Conservation (phyloP, 2,888 invertebrate species). For the Urechis unicinctus region DNA sequence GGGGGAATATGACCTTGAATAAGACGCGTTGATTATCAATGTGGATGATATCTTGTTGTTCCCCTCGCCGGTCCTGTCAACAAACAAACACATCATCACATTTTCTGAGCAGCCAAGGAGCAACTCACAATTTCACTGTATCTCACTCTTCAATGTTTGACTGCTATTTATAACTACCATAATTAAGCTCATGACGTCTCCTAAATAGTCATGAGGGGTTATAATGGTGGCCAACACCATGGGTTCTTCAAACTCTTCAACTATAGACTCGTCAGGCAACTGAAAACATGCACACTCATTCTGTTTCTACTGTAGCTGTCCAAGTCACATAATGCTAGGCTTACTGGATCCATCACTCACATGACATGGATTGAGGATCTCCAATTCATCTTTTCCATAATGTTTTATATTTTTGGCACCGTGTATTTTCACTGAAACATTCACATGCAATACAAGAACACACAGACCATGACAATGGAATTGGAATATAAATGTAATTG, state of each 20-base stretch:
- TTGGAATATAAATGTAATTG: too few species aligned
- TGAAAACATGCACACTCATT: slow-evolving; percentile 23
- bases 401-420: slow-evolving; percentile 60
- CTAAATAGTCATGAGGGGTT: slow-evolving; percentile 26
- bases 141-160: background rate
- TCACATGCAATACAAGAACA: background rate
- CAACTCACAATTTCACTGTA: background rate
- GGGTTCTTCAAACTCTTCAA: slow-evolving; percentile 6
- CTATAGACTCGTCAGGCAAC: slow-evolving; percentile 16
- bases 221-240: slow-evolving; percentile 9
- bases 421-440: slow-evolving; percentile 59
- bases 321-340: too few species aligned
- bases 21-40: slow-evolving; percentile 78
- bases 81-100: background rate
- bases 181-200: slow-evolving; percentile 37
- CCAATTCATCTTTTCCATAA: slow-evolving; percentile 50
- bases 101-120: too few species aligned
- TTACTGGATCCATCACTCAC: too few species aligned
- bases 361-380: slow-evolving; percentile 41
- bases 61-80: slow-evolving; percentile 52
- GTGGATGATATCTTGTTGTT: slow-evolving; percentile 64
- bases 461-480: too few species aligned
- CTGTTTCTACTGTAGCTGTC: too few species aligned
- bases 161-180: slow-evolving; percentile 33
- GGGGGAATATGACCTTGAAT: slow-evolving; percentile 75